These are phyloP conservation scores for Thermophis baileyi DNA, from an alignment of 2,113 vertebrate species.

Conservation along the genomic window DNA sequence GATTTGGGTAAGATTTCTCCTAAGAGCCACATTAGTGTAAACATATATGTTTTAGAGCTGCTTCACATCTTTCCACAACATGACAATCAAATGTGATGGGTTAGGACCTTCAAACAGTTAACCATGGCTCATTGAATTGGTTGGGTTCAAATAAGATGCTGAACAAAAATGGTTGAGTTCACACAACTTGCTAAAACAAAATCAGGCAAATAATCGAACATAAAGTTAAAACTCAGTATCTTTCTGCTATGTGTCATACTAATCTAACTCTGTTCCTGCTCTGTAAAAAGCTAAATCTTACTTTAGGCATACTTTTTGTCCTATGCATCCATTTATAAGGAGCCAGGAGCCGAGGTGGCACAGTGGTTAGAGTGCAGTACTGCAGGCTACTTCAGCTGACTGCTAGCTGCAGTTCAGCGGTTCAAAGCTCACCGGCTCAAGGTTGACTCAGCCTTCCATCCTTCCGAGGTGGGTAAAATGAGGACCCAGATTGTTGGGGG, in stretches of 20 bases:
- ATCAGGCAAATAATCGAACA: background rate
- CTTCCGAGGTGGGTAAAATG: too few species aligned
- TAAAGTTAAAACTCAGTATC: background rate
- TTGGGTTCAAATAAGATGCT: background rate
- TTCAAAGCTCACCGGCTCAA: too few species aligned
- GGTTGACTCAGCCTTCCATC: too few species aligned
- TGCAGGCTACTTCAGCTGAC: too few species aligned
- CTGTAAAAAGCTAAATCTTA: background rate
- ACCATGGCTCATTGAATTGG: background rate
- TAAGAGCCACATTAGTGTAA: background rate
- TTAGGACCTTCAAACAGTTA: background rate
- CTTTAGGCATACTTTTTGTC: background rate
- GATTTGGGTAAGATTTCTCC: background rate
- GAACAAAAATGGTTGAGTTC: background rate
- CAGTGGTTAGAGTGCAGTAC: too few species aligned
- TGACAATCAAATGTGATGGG: background rate
- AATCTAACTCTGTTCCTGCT: background rate
- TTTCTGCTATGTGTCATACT: background rate
- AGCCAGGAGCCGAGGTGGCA: too few species aligned
- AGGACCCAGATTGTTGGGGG: too few species aligned
- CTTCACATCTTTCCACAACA: background rate
- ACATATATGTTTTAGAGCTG: background rate
- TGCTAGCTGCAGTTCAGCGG: too few species aligned
- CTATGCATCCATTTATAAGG: background rate
- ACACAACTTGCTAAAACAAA: background rate